These are phyloP conservation scores for Schizaphis graminum DNA, from an alignment of 2,888 invertebrate species.

Conservation along the genomic window DNA sequence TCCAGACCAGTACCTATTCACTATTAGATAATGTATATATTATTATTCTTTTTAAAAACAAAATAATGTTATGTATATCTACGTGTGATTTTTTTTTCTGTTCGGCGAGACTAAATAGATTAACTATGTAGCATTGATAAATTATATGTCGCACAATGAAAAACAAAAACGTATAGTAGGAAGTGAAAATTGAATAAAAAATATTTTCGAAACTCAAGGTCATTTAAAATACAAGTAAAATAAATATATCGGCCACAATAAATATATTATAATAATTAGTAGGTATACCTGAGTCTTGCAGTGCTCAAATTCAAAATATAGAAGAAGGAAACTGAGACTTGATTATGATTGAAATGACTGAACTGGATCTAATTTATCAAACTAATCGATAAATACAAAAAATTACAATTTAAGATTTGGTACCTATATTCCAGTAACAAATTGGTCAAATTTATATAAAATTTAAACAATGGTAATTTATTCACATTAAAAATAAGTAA, in stretches of 20 bases:
- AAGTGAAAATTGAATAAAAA: conserved; percentile 38
- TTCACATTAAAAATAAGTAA: background rate
- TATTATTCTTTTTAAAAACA: background rate
- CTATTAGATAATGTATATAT: background rate
- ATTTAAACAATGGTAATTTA: background rate
- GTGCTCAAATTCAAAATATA: background rate
- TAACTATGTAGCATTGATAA: background rate
- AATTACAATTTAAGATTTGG: background rate
- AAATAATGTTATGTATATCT: background rate
- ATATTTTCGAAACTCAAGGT: background rate
- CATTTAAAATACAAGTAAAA: background rate
- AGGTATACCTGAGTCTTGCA: background rate
- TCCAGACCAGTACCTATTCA: background rate
- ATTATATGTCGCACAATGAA: background rate
- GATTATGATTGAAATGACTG: background rate
- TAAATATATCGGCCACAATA: background rate
- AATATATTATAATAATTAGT: background rate
- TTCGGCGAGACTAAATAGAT: background rate
- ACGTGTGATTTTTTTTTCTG: background rate
- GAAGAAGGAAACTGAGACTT: background rate
- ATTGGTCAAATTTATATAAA: background rate
- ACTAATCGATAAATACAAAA: background rate
- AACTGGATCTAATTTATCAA: background rate
- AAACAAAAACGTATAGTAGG: conserved; percentile 32
- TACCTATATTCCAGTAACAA: background rate